Conservation (phyloP, 2,888 invertebrate species). For the Diarsia dahlii region DNA sequence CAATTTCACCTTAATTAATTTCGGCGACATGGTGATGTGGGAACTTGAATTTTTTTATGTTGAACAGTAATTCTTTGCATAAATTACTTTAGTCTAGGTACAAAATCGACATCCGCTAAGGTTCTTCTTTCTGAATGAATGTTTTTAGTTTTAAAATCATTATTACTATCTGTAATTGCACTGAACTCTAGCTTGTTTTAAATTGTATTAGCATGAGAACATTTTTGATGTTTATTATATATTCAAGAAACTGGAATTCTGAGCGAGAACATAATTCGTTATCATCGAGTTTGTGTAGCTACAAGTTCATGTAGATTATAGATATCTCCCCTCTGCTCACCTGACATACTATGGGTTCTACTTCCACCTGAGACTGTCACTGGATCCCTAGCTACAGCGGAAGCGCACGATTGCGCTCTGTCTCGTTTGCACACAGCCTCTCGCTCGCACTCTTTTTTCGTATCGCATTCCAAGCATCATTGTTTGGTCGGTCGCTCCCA, state of each 20-base stretch:
- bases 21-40: neutral
- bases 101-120: neutral
- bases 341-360: constrained; percentile 33
- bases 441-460: constrained; percentile 77
- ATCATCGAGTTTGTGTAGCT: neutral
- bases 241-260: constrained; percentile 1
- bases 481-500: constrained; percentile 84
- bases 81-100: neutral
- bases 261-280: neutral
- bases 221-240: neutral
- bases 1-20: neutral
- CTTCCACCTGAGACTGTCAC: constrained; percentile 66
- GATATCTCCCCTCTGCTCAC: constrained; percentile 28
- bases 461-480: constrained; percentile 86
- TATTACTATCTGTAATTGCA: constrained; percentile 22
- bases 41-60: neutral
- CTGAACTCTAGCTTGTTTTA: constrained; percentile 1
- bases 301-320: constrained; percentile 14
- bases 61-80: constrained; percentile 1
- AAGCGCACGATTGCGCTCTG: constrained; percentile 72
- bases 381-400: constrained; percentile 70
- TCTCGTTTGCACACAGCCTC: constrained; percentile 67
- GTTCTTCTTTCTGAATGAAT: neutral
- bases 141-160: neutral
- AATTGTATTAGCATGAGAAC: constrained; percentile 25